Evolutionary conservation across 2,797 vertebrate genomes (phyloP).

Genomic region (Lemur catta): DNA sequence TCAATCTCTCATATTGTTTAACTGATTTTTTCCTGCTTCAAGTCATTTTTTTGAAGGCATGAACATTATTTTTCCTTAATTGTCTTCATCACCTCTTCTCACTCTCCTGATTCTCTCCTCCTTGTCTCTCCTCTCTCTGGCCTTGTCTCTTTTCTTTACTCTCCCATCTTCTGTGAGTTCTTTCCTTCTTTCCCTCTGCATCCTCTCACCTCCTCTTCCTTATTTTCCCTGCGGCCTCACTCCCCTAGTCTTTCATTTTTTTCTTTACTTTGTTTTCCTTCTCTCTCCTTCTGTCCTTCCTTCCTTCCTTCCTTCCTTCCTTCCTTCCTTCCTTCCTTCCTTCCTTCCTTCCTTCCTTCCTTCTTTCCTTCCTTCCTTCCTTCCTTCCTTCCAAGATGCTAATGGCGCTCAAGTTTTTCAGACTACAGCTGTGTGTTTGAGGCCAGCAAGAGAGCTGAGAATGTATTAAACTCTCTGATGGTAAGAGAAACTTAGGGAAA

Average conservation of each 20-base stretch:
- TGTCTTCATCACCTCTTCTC: neutral
- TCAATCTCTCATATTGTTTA: neutral
- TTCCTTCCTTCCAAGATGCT: neutral
- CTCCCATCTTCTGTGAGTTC: neutral
- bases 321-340: too few relatives aligned
- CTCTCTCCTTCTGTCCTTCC: neutral
- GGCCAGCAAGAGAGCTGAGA: neutral
- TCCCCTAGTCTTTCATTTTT: neutral
- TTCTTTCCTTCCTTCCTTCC: neutral
- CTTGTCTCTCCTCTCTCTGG: neutral
- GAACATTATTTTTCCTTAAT: neutral
- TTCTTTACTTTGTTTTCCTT: neutral
- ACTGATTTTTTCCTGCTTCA: slow-evolving; percentile 49
- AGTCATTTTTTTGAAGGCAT: slow-evolving; percentile 1
- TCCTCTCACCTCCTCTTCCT: neutral
- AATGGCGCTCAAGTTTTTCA: neutral
- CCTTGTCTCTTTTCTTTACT: neutral
- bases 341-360: neutral
- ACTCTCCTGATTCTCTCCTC: neutral
- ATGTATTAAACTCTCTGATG: slow-evolving; percentile 43
- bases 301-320: too few relatives aligned
- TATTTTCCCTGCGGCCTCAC: neutral
- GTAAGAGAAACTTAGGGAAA: slow-evolving; percentile 64
- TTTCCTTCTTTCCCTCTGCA: neutral
- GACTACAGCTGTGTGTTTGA: neutral